phyloP scores from a whole-genome alignment of 2,888 invertebrate genomes.

The Tinea semifulvella region DNA sequence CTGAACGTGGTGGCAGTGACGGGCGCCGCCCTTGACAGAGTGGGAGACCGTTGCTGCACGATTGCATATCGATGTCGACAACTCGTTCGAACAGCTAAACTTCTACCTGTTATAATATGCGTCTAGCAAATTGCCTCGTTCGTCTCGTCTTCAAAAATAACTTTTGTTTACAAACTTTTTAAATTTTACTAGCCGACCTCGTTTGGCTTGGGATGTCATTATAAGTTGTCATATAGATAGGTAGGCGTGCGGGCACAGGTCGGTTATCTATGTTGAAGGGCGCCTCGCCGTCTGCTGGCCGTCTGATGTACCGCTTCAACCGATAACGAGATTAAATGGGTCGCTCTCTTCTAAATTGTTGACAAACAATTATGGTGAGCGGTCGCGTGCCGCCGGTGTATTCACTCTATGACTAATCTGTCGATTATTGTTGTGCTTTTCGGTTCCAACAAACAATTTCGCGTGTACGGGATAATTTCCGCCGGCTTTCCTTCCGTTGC shows the following conservation, averaged over 20 bases:
- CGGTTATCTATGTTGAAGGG: slow-evolving; percentile 61
- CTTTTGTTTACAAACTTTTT: not conserved
- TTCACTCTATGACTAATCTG: not conserved
- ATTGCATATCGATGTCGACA: not conserved
- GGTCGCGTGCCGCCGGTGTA: not conserved
- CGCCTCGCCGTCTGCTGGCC: slow-evolving; percentile 56
- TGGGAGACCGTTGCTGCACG: slow-evolving; percentile 22
- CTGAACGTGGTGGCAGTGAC: slow-evolving; percentile 34
- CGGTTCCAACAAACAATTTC: not conserved
- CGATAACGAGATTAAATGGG: slow-evolving; percentile 55
- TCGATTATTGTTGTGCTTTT: not conserved
- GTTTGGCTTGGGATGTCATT: slow-evolving; percentile 10
- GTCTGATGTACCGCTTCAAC: slow-evolving; percentile 52
- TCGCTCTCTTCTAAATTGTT: slow-evolving; percentile 7
- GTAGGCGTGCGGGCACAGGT: slow-evolving; percentile 48
- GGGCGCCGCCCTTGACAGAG: slow-evolving; percentile 55
- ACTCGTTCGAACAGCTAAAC: not conserved
- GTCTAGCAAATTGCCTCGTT: slow-evolving; percentile 1
- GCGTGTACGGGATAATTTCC: not conserved
- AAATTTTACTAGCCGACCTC: slow-evolving; percentile 6
- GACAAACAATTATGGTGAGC: slow-evolving; percentile 1
- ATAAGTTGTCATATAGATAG: slow-evolving; percentile 22
- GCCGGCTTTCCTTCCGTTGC: not conserved
- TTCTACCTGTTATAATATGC: not conserved
- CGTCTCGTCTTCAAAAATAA: slow-evolving; percentile 6